A percentile compares a stretch with the other conserved stretches of the same genome.
These are phyloP conservation scores for Ameiurus melas DNA, from an alignment of 2,113 vertebrate species.

Conservation along the genomic window DNA sequence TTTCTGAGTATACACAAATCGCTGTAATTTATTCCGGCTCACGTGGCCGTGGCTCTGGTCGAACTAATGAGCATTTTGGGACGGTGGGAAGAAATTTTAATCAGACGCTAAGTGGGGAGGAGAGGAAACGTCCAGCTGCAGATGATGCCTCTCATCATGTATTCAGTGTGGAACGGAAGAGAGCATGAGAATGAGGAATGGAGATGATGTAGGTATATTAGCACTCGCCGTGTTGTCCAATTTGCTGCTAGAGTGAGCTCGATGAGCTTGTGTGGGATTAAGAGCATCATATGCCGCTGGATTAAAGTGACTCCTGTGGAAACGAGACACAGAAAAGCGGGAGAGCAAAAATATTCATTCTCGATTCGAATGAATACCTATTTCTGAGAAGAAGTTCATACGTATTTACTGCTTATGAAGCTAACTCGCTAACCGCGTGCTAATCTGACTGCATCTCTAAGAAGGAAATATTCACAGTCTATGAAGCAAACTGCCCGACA, in stretches of 20 bases:
- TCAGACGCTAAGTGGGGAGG: conserved; percentile 26
- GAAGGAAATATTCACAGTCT: background rate
- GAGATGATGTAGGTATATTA: conserved; percentile 29
- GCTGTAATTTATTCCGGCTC: conserved; percentile 26
- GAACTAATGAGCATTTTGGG: conserved; percentile 23
- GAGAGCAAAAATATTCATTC: background rate
- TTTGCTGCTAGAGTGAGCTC: conserved; percentile 45
- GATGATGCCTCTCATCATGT: conserved; percentile 5
- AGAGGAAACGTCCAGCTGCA: background rate
- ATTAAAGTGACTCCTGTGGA: conserved; percentile 35
- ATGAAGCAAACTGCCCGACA: background rate
- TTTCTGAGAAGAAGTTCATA: background rate
- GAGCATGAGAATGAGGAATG: conserved; percentile 4
- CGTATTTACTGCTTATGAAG: background rate
- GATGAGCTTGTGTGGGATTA: conserved; percentile 30
- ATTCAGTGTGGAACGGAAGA: background rate
- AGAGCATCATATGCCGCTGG: conserved; percentile 21
- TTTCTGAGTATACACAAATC: conserved; percentile 15
- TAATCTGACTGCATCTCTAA: background rate
- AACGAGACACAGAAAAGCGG: conserved; percentile 14
- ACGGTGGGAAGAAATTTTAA: conserved; percentile 29
- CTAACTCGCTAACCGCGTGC: background rate
- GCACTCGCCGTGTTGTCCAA: conserved; percentile 33
- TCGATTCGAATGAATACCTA: background rate
- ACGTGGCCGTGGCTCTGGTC: background rate